phyloP scores from a whole-genome alignment of 2,113 vertebrate genomes.

The Rhinogobius similis region DNA sequence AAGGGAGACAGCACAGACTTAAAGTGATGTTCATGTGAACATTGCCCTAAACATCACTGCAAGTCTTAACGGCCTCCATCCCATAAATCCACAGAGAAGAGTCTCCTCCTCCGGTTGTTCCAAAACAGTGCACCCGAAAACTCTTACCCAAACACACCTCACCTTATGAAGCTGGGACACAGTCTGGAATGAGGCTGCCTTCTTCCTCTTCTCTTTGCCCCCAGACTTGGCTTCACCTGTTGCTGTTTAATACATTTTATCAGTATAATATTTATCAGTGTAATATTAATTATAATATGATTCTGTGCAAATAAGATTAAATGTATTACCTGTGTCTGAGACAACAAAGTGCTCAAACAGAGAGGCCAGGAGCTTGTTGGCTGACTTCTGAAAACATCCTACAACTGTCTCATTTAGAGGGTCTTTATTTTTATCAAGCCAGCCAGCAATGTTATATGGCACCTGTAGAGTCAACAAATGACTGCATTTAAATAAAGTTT shows the following conservation, averaged over 20 bases:
- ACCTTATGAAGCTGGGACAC: conserved; percentile 96
- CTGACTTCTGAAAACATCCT: conserved; percentile 86
- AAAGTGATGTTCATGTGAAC: conserved; percentile 99
- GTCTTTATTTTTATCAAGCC: conserved; percentile 96
- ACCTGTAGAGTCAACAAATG: conserved; percentile 74
- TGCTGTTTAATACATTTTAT: conserved; percentile 46
- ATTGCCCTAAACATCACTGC: conserved; percentile 99
- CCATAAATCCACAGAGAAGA: conserved; percentile 32
- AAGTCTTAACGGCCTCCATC: conserved; percentile 93
- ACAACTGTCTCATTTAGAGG: conserved; percentile 93
- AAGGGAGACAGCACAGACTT: conserved; percentile 98
- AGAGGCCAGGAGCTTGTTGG: conserved; percentile 87
- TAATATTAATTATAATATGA: background rate
- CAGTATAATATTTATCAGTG: background rate
- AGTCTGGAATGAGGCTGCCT: conserved; percentile 93
- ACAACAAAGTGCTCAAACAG: conserved; percentile 88
- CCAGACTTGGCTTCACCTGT: conserved; percentile 77
- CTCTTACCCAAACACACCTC: conserved; percentile 19
- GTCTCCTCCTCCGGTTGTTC: background rate
- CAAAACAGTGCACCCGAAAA: background rate
- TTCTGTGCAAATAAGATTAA: background rate
- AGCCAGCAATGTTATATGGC: conserved; percentile 89
- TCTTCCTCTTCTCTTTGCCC: conserved; percentile 90
- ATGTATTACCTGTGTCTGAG: conserved; percentile 80
- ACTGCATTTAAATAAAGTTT: background rate